Evolutionary conservation across 2,113 vertebrate species (phyloP).

Genomic region (Marmota flaviventris): DNA sequence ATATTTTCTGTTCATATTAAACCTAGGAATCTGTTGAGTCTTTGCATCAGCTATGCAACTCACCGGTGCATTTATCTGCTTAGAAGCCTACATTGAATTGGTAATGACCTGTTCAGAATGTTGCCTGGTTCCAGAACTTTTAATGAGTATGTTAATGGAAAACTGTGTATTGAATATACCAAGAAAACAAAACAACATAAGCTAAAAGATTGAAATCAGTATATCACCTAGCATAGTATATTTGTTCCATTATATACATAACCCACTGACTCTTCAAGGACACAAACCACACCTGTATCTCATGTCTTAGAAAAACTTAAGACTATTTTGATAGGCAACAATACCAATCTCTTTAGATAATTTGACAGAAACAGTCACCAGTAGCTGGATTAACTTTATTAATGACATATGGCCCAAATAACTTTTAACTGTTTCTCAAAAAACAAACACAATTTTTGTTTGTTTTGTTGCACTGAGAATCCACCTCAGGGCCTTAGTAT

Average conservation of each 20-base stretch:
- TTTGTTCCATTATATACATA: background rate
- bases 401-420: background rate
- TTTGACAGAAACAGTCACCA: background rate
- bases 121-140: background rate
- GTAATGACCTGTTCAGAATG: slow-evolving; percentile 4
- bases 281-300: background rate
- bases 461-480: too few relatives aligned
- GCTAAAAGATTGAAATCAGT: background rate
- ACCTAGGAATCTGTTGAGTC: slow-evolving; percentile 28
- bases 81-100: background rate
- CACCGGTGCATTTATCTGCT: slow-evolving; percentile 49
- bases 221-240: background rate
- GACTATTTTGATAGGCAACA: background rate
- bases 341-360: background rate
- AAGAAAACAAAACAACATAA: slow-evolving; percentile 25
- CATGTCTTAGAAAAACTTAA: background rate
- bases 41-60: slow-evolving; percentile 41
- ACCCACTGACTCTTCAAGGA: background rate
- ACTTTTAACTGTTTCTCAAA: slow-evolving; percentile 17
- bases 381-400: background rate
- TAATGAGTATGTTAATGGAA: slow-evolving; percentile 20
- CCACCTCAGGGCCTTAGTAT: too few relatives aligned
- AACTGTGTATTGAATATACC: background rate
- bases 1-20: slow-evolving; percentile 35
- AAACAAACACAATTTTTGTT: background rate